A percentile compares a stretch with the other conserved stretches of the same genome.
These are phyloP conservation scores for Spodoptera picta DNA, from an alignment of 2,888 invertebrate genomes.

Conservation along the genomic window DNA sequence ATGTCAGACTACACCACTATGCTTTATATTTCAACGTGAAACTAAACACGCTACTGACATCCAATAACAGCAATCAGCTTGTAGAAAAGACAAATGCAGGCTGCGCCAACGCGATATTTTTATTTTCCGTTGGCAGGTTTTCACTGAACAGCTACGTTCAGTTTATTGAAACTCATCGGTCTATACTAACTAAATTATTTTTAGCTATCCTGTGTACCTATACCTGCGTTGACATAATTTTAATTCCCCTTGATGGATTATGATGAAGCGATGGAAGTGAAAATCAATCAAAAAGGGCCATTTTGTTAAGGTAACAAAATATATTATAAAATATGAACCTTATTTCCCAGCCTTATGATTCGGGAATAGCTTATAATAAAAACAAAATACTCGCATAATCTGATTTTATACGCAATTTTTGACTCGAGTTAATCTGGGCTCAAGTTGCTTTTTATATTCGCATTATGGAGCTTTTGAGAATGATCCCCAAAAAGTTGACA, in stretches of 20 bases:
- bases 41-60: too few relatives aligned
- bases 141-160: too few relatives aligned
- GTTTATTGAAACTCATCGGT: too few relatives aligned
- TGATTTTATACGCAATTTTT: slow-evolving; percentile 34
- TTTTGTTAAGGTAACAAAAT: slow-evolving; percentile 26
- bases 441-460: slow-evolving; percentile 30
- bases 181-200: slow-evolving; percentile 2
- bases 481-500: slow-evolving; percentile 17
- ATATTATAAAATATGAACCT: slow-evolving; percentile 31
- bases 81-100: too few relatives aligned
- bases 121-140: too few relatives aligned
- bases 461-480: slow-evolving; percentile 7
- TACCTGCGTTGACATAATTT: slow-evolving; percentile 22
- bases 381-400: slow-evolving; percentile 36
- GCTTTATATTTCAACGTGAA: too few relatives aligned
- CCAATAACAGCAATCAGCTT: too few relatives aligned
- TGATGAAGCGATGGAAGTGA: slow-evolving; percentile 17
- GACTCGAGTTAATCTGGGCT: slow-evolving; percentile 16
- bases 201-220: neutral
- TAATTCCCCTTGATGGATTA: slow-evolving; percentile 30
- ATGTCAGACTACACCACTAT: too few relatives aligned
- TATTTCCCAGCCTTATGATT: slow-evolving; percentile 29
- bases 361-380: slow-evolving; percentile 40
- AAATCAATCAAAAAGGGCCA: slow-evolving; percentile 13
- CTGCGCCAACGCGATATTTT: too few relatives aligned